phyloP scores from a whole-genome alignment of 2,888 invertebrate genomes.

The Dynastes grantii region DNA sequence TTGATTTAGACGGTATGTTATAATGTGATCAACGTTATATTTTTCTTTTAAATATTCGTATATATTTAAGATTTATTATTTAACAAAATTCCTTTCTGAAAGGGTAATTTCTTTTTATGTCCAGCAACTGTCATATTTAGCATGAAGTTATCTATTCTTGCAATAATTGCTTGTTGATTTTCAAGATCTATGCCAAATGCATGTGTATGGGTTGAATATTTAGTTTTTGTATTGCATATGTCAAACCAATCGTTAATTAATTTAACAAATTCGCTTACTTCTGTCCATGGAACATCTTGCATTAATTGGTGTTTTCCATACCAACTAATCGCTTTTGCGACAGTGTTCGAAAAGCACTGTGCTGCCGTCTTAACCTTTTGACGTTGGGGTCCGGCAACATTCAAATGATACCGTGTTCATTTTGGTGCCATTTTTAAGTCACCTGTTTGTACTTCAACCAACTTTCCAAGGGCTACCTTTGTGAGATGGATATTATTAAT shows the following conservation, averaged over 20 bases:
- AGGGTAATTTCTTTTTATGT: constrained; percentile 54
- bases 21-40: constrained; percentile 43
- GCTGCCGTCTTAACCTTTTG: constrained; percentile 56
- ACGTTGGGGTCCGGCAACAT: constrained; percentile 55
- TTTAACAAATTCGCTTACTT: constrained; percentile 32
- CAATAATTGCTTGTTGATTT: constrained; percentile 54
- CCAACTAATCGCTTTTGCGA: constrained; percentile 43
- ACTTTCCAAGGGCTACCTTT: constrained; percentile 48
- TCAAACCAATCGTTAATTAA: constrained; percentile 59
- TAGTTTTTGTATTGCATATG: constrained; percentile 55
- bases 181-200: constrained; percentile 56
- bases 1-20: constrained; percentile 42
- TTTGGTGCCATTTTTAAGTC: constrained; percentile 56
- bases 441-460: constrained; percentile 50
- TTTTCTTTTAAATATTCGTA: constrained; percentile 39
- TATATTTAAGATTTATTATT: constrained; percentile 47
- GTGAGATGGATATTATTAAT: constrained; percentile 35
- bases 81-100: constrained; percentile 54
- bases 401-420: constrained; percentile 55
- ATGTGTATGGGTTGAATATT: constrained; percentile 52
- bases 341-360: constrained; percentile 47
- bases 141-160: constrained; percentile 52
- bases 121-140: constrained; percentile 55
- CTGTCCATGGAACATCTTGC: constrained; percentile 41
- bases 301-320: constrained; percentile 52